Base-by-base conservation (phyloP, 1,140 invertebrate genomes). In the Procambarus clarkii region DNA sequence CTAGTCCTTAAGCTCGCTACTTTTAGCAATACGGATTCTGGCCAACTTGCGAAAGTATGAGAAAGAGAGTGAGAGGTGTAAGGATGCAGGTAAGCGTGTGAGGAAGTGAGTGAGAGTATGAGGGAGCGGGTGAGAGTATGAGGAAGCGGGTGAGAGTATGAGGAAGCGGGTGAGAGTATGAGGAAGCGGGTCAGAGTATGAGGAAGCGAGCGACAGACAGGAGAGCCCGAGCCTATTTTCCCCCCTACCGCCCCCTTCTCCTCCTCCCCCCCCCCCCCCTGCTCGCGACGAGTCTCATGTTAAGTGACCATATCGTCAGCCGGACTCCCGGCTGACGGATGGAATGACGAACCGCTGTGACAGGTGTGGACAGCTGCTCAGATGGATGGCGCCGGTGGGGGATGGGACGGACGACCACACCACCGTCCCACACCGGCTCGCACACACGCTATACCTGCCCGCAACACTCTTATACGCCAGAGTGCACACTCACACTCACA, bases 361-460 rank as follows among this genome's bases (percentile, higher is more conserved):
- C 80, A 82, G n/a, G 50, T 15, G 50, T 1, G n/a, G 80, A 82
- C 80, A 82, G 80, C 50, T n/a, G 80, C 50, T 50, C 80, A 60
- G 80, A 82, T 82, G 50, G 80, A 82, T 60, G 54, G n/a, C 11
- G 24, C 46, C n/a, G 50, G n/a, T 24, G 34, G 34, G 34, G 34
- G 34, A 34, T 34, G 34, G 34, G 34, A 34, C 54, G 50, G 80
- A 24, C 11, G 48, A 24, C 34, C 50, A 82, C 54, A 34, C 80
- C 60, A 64, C 60, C 18, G 21, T 21, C 60, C 15, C 24, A 60
- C 50, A 44, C 44, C 58, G n/a, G n/a, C 21, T 60, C 50, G 60
- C 54, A 82, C 7, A 78, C 76, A 78, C 34, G 7, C 76, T 21
- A 46, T 58, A 50, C 44, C 0, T 18, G 15, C 24, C 15, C 21